A percentile compares a stretch with the other conserved stretches of the same genome.
Conservation (phyloP, 2,113 vertebrate species). For the Nerophis lumbriciformis region DNA sequence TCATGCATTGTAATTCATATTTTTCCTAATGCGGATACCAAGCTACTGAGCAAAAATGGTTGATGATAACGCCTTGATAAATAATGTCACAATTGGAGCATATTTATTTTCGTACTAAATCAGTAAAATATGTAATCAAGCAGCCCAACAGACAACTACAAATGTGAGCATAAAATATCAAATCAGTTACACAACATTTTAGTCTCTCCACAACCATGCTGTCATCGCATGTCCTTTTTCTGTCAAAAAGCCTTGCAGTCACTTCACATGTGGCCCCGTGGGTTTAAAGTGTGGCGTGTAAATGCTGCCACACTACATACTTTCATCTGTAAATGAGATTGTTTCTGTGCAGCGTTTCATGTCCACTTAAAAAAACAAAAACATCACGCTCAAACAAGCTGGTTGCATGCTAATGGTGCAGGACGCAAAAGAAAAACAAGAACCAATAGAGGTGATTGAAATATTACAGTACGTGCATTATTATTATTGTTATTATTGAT, state of each 20-base stretch:
- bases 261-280: not conserved
- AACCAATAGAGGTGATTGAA: constrained; percentile 16
- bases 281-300: constrained; percentile 3
- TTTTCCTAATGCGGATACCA: no score
- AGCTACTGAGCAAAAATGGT: no score
- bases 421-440: not conserved
- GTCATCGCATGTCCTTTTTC: not conserved
- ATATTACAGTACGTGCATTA: constrained; percentile 16
- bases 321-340: constrained; percentile 4
- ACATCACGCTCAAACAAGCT: no score
- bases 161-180: not conserved
- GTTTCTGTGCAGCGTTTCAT: constrained; percentile 1
- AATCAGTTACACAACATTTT: not conserved
- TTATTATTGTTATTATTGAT: no score
- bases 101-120: not conserved
- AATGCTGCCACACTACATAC: not conserved
- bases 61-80: no score
- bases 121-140: no score
- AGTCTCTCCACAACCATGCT: not conserved
- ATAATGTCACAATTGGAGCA: not conserved
- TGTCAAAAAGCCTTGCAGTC: not conserved
- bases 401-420: not conserved
- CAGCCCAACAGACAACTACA: not conserved
- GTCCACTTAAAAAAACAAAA: not conserved
- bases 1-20: no score